phyloP scores from a whole-genome alignment of 35 echinoderm and acorn worm genomes.

The Apostichopus californicus region DNA sequence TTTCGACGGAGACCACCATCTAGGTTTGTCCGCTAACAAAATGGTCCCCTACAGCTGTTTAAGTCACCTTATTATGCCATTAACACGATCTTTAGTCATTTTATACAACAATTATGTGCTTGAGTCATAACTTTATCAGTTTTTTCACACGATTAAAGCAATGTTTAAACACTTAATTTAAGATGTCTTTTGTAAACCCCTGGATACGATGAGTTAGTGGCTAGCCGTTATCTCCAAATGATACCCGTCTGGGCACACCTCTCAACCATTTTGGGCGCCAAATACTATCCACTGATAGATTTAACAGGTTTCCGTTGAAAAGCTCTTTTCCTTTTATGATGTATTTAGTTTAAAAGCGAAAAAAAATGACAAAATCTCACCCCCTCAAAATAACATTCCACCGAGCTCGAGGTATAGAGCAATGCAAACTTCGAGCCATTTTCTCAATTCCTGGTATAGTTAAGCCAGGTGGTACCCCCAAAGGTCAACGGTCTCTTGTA shows the following conservation, averaged over 20 bases:
- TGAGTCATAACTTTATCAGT: neutral
- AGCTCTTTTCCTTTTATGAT: too few relatives aligned
- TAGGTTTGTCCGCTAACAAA: neutral
- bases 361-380: too few relatives aligned
- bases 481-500: too few relatives aligned
- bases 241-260: neutral
- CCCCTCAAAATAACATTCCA: too few relatives aligned
- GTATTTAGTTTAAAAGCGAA: too few relatives aligned
- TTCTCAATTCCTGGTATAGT: too few relatives aligned
- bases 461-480: too few relatives aligned
- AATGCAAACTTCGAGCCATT: too few relatives aligned
- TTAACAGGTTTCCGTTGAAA: neutral
- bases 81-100: neutral
- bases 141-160: neutral
- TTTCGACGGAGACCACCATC: neutral
- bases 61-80: constrained; percentile 2
- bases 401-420: too few relatives aligned
- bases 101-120: neutral
- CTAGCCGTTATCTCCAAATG: neutral
- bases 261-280: neutral
- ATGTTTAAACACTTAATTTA: neutral
- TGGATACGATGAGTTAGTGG: neutral
- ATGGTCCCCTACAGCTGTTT: neutral
- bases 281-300: neutral
- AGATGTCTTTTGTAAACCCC: neutral